phyloP scores from a whole-genome alignment of 35 echinoderm and acorn worm genomes.

The Lytechinus variegatus region DNA sequence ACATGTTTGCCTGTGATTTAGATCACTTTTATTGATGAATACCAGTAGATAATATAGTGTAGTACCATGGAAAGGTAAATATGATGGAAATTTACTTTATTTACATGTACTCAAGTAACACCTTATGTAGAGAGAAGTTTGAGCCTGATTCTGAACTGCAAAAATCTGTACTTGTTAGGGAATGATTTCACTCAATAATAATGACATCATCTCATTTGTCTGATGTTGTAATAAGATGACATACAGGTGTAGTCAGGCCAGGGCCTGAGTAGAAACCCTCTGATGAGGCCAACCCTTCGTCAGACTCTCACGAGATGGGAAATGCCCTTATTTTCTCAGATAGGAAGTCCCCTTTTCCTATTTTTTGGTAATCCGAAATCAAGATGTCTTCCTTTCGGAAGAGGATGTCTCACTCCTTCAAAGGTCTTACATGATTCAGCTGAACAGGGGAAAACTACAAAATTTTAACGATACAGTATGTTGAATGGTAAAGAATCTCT shows the following conservation, averaged over 20 bases:
- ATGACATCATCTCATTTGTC: neutral
- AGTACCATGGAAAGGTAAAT: too few relatives aligned
- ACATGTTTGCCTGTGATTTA: neutral
- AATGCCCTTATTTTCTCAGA: neutral
- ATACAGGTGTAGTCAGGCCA: neutral
- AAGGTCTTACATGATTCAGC: slow-evolving; percentile 10
- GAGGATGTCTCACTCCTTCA: slow-evolving; percentile 1
- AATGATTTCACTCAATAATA: neutral
- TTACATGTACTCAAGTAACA: neutral
- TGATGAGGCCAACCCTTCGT: neutral
- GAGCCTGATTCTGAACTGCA: too few relatives aligned
- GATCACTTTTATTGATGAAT: neutral
- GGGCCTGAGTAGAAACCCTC: neutral
- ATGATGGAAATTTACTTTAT: neutral
- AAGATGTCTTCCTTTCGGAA: slow-evolving; percentile 17
- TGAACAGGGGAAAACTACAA: neutral
- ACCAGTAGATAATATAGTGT: neutral
- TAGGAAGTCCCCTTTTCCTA: neutral
- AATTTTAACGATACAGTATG: neutral
- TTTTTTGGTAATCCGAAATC: neutral
- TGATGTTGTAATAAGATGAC: neutral
- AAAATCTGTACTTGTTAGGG: neutral
- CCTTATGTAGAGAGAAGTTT: too few relatives aligned
- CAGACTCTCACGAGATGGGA: neutral
- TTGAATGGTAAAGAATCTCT: too few relatives aligned